Percentiles rank a stretch among this genome's conserved stretches.
Conservation (phyloP, 2,113 vertebrate genomes). For the Gallinago media region DNA sequence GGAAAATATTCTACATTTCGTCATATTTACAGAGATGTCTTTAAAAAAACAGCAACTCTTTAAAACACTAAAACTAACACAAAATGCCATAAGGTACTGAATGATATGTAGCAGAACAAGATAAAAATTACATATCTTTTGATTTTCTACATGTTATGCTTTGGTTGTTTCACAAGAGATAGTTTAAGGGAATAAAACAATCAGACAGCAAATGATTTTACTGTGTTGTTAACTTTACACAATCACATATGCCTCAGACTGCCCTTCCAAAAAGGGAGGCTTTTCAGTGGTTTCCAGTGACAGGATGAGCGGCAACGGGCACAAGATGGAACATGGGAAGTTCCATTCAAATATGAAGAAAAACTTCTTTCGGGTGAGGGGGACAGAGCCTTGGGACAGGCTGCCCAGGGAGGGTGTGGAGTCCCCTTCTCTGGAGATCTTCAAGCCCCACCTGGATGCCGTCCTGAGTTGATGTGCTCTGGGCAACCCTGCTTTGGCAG, state of each 20-base stretch:
- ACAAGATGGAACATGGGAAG: too few species aligned
- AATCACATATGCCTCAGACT: neutral
- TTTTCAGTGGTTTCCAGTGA: too few species aligned
- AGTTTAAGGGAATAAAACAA: neutral
- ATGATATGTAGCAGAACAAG: neutral
- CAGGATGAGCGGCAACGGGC: too few species aligned
- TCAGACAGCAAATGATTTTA: neutral
- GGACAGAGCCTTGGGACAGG: too few species aligned
- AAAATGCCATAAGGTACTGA: neutral
- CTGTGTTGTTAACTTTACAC: neutral
- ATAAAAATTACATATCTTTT: neutral
- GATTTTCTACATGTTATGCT: neutral
- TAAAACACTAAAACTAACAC: neutral
- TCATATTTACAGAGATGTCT: neutral
- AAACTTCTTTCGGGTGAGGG: too few species aligned
- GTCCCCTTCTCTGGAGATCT: too few species aligned
- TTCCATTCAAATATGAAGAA: too few species aligned
- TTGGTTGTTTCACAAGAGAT: neutral
- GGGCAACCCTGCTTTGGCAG: too few species aligned
- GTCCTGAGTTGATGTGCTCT: too few species aligned
- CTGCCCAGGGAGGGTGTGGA: too few species aligned
- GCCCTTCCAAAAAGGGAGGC: neutral
- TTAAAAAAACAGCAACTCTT: rapidly evolving
- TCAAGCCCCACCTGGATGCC: too few species aligned
- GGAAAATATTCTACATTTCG: conserved; percentile 15